Evolutionary conservation across 1,140 invertebrate species (phyloP).

Genomic region (Drosophila teissieri): DNA sequence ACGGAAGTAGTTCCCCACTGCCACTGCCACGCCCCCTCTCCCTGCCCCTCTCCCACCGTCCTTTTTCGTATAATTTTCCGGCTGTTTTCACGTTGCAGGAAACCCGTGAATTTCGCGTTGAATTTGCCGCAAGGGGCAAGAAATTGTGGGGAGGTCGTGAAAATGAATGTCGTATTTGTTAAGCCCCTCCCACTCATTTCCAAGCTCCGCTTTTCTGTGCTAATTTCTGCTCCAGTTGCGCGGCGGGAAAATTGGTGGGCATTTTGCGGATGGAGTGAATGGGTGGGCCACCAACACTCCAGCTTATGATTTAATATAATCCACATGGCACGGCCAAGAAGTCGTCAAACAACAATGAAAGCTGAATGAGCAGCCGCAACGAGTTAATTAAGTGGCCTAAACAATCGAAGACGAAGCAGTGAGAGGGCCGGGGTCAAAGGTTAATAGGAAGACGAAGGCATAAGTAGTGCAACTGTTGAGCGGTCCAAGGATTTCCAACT

Average conservation of each 20-base stretch:
- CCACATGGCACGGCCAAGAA: slow-evolving; percentile 43
- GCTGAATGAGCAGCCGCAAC: slow-evolving; percentile 43
- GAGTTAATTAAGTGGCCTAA: slow-evolving; percentile 69
- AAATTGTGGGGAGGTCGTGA: slow-evolving; percentile 39
- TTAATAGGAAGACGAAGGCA: not conserved
- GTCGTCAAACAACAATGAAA: slow-evolving; percentile 39
- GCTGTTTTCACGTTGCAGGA: slow-evolving; percentile 72
- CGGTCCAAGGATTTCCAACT: not conserved
- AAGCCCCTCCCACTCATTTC: not conserved
- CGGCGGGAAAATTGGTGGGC: slow-evolving; percentile 25
- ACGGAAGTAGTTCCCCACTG: slow-evolving; percentile 32
- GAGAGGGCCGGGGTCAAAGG: not conserved
- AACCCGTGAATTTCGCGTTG: slow-evolving; percentile 65
- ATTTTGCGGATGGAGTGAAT: not conserved
- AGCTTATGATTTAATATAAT: slow-evolving; percentile 69
- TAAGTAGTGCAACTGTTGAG: slow-evolving; percentile 3
- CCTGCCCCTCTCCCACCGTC: not conserved
- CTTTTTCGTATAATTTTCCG: slow-evolving; percentile 69
- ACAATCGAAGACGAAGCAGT: slow-evolving; percentile 18
- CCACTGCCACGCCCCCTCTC: not conserved
- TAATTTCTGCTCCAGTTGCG: slow-evolving; percentile 76
- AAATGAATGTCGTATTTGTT: slow-evolving; percentile 74
- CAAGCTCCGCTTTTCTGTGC: slow-evolving; percentile 52
- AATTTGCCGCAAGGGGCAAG: not conserved
- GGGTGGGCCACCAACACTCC: not conserved